phyloP scores from a whole-genome alignment of 2,888 invertebrate species.

The Blastobasis adustella region DNA sequence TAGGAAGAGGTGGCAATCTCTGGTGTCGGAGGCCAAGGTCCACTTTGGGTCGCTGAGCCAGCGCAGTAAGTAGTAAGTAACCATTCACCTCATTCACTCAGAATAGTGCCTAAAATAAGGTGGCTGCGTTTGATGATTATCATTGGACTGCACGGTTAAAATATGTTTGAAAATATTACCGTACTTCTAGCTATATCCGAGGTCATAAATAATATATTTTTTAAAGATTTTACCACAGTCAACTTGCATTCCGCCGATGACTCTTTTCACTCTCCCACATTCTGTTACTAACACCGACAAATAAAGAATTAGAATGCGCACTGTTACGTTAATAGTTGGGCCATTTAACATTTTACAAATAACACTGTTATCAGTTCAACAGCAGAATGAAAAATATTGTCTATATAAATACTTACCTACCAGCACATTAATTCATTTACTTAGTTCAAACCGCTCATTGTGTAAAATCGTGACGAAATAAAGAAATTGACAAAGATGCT shows the following conservation, averaged over 20 bases:
- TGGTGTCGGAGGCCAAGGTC: too few species aligned
- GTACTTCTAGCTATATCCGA: too few species aligned
- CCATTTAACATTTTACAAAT: conserved; percentile 11
- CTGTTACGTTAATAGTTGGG: conserved; percentile 12
- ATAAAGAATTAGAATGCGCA: conserved; percentile 8
- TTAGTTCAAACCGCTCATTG: conserved; percentile 16
- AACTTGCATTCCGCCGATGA: conserved; percentile 45
- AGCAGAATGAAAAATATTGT: background rate
- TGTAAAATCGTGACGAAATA: conserved; percentile 39
- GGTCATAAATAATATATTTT: conserved; percentile 1
- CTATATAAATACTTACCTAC: too few species aligned
- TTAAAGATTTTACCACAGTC: conserved; percentile 42
- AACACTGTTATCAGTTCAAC: conserved; percentile 8
- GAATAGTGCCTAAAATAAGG: too few species aligned
- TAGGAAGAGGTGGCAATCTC: too few species aligned
- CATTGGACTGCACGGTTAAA: too few species aligned
- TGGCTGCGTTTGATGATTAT: too few species aligned
- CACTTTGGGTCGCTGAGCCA: too few species aligned
- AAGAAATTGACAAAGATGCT: background rate
- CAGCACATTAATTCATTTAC: too few species aligned
- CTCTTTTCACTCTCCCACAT: conserved; percentile 47
- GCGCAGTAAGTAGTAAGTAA: too few species aligned
- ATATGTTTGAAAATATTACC: too few species aligned
- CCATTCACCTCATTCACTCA: too few species aligned
- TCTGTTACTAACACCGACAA: conserved; percentile 14